Evolutionary conservation across 2,113 vertebrate species (phyloP), one percentile per base, ranked within the genome.

Genomic region (Rhynchomys soricoides): DNA sequence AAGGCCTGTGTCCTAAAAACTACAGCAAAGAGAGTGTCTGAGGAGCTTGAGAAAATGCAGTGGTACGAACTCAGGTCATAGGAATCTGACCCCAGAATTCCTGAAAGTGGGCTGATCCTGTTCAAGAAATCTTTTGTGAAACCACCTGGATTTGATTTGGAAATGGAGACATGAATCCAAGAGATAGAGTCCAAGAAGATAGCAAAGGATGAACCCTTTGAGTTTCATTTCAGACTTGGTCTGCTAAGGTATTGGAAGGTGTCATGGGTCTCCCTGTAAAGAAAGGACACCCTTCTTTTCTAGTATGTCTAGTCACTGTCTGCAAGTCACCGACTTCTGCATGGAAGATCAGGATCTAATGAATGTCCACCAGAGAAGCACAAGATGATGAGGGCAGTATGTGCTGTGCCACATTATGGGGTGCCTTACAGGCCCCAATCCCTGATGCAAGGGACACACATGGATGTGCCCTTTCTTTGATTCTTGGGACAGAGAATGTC

Each of bases 391-490:
- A 96, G 99, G 92, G 99, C 98, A 98, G 98, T 98, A 34, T 98
- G 98, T 17, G 98, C 99, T 1, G 98, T 99, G 94, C 99, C 99
- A 55, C 99, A 99, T 71, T 99, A 98, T 9, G 99, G 99, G 34
- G 97, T 99, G 1, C 99, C 99, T 31, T 99, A 99, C 98, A 99
- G 99, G 90, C 99, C 2, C 99, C 98, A 66, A 95, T 98, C 9
- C 97, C 98, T 2, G 99, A 99, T 77, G 98, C 98, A 83, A 99
- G 98, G 11, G 73, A 3, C 73, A 94, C 98, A 98, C 0, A 98
- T 99, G 71, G 99, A 99, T 86, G 66, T 99, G 21, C 99, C 99
- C 99, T 7, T 99, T 99, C 34, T 99, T 99, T 0, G 99, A 99
- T 62, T 98, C 99, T 59, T 98, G 99, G 3, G 99, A 99, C 79